phyloP scores from a whole-genome alignment of 2,797 vertebrate species.

The Rhadinocentrus ornatus region DNA sequence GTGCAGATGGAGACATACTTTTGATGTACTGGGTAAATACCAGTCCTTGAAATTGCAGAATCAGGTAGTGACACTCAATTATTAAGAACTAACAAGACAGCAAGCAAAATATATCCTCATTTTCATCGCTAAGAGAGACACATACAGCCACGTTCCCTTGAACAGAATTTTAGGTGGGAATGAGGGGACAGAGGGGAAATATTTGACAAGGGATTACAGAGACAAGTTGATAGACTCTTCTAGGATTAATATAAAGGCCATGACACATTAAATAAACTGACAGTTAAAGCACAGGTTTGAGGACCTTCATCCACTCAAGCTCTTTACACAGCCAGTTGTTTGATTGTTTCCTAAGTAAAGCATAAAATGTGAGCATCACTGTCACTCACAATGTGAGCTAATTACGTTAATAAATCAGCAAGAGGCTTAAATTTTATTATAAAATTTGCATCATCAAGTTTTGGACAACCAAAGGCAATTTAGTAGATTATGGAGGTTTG shows the following conservation, averaged over 20 bases:
- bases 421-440: slow-evolving; percentile 21
- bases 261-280: background rate
- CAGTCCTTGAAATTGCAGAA: slow-evolving; percentile 16
- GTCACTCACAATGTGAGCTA: slow-evolving; percentile 24
- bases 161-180: background rate
- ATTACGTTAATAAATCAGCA: slow-evolving; percentile 37
- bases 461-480: slow-evolving; percentile 40
- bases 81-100: slow-evolving; percentile 1
- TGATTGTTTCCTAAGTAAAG: slow-evolving; percentile 20
- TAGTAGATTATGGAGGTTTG: background rate
- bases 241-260: slow-evolving; percentile 34
- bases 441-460: slow-evolving; percentile 21
- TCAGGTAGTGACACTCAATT: slow-evolving; percentile 27
- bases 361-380: slow-evolving; percentile 27
- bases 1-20: slow-evolving; percentile 34
- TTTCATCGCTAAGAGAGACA: background rate
- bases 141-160: background rate
- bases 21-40: slow-evolving; percentile 45
- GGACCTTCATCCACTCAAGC: slow-evolving; percentile 9
- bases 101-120: background rate
- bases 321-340: slow-evolving; percentile 18
- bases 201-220: slow-evolving; percentile 28
- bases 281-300: slow-evolving; percentile 25
- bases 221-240: slow-evolving; percentile 37
- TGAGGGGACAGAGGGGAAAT: slow-evolving; percentile 13